Conservation (phyloP, 2,888 invertebrate species). For the Metacarcinus magister region DNA sequence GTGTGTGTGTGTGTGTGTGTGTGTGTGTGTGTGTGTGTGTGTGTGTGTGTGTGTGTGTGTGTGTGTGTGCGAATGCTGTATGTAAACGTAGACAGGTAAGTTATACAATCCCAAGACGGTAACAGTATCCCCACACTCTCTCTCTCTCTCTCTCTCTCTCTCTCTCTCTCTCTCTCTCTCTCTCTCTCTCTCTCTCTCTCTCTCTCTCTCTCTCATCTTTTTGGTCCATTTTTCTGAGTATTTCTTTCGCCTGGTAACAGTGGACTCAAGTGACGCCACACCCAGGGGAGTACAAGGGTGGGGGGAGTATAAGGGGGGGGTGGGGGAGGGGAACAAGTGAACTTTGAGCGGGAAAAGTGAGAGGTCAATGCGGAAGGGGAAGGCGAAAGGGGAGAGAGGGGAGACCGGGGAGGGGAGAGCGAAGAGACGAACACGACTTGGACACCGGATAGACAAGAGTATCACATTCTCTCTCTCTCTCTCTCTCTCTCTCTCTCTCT, state of each 20-base stretch:
- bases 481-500: conserved; percentile 39
- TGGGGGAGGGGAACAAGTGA: neutral
- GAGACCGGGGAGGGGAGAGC: neutral
- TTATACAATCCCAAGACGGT: conserved; percentile 1
- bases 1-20: too few species aligned
- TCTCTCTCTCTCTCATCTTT: neutral
- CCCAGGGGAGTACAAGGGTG: neutral
- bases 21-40: too few species aligned
- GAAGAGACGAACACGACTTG: neutral
- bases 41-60: too few species aligned
- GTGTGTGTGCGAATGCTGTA: neutral
- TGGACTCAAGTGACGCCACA: neutral
- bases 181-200: neutral
- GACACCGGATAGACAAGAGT: neutral
- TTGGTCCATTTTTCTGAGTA: neutral
- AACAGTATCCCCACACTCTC: neutral
- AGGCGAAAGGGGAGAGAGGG: neutral
- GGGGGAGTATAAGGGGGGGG: neutral
- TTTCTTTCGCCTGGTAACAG: conserved; percentile 14
- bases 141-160: conserved; percentile 11
- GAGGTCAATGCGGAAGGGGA: conserved; percentile 14
- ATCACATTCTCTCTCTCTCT: neutral
- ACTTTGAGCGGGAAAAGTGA: neutral
- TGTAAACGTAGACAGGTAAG: neutral
- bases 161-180: conserved; percentile 6